Evolutionary conservation across 2,113 vertebrate genomes (phyloP).

Genomic region (Bostrychus sinensis): DNA sequence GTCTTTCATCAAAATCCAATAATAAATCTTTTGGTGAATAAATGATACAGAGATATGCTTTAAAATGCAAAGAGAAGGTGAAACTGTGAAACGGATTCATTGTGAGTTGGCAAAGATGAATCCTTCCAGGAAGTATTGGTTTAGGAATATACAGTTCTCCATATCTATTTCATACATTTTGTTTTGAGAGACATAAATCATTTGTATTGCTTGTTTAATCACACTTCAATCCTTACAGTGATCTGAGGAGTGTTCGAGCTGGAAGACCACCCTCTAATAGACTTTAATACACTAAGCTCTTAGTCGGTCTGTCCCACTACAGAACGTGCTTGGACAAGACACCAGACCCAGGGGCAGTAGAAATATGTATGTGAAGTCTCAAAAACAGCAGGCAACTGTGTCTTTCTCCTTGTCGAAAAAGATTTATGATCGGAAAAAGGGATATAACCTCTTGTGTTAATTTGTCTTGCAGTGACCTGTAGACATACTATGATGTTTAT

Average conservation of each 20-base stretch:
- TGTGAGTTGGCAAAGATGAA: too few species aligned
- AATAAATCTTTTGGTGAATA: too few species aligned
- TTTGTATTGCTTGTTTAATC: background rate
- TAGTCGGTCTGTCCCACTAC: conserved; percentile 21
- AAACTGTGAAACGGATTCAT: background rate
- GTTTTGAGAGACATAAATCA: background rate
- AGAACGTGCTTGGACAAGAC: conserved; percentile 68
- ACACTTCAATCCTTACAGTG: background rate
- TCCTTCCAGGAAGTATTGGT: too few species aligned
- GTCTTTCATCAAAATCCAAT: conserved; percentile 6
- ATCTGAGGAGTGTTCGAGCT: conserved; percentile 18
- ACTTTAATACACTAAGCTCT: conserved; percentile 27
- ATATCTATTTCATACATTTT: background rate
- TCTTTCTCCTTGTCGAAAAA: conserved; percentile 52
- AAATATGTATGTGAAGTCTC: conserved; percentile 53
- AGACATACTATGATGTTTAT: background rate
- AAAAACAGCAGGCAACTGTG: conserved; percentile 29
- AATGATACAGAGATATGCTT: too few species aligned
- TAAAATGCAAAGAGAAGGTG: background rate
- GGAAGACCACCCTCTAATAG: conserved; percentile 10
- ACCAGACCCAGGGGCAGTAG: conserved; percentile 18
- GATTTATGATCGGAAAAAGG: background rate
- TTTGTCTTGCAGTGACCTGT: background rate
- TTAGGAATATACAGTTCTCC: too few species aligned
- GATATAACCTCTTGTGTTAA: background rate